These are phyloP conservation scores for Drosophila robusta DNA, from an alignment of 2,888 invertebrate species.

Conservation along the genomic window DNA sequence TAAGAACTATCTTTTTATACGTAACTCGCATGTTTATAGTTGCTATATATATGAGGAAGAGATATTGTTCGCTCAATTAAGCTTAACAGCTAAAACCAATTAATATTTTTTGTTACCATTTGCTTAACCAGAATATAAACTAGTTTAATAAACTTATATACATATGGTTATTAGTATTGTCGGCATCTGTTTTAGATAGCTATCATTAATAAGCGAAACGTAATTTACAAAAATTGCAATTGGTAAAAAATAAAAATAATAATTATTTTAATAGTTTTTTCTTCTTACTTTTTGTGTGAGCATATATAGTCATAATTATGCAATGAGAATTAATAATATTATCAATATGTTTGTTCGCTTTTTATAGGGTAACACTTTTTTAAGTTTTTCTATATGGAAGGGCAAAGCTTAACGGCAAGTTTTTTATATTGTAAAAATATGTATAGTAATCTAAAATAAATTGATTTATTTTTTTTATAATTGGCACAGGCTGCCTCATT, in stretches of 20 bases:
- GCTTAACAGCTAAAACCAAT: not conserved
- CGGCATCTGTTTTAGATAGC: not conserved
- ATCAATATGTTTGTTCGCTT: no score
- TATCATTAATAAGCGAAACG: not conserved
- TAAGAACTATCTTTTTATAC: no score
- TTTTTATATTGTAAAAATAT: not conserved
- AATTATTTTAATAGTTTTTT: not conserved
- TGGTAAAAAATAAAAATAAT: not conserved
- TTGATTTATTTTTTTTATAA: conserved; percentile 7
- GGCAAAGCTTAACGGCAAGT: no score
- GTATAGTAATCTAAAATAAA: not conserved
- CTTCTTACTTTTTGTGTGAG: not conserved
- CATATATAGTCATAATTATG: not conserved
- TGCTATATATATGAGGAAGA: no score
- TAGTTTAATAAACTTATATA: not conserved
- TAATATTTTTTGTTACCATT: not conserved
- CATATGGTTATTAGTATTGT: not conserved
- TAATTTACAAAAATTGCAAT: not conserved
- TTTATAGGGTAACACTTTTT: no score
- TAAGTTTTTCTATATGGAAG: no score
- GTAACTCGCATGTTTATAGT: no score
- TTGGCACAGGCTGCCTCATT: conserved; percentile 2
- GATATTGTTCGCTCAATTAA: no score
- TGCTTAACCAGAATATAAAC: not conserved
- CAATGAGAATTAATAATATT: not conserved